Evolutionary conservation across 2,113 vertebrate species (phyloP).

Genomic region (Pithys albifrons): DNA sequence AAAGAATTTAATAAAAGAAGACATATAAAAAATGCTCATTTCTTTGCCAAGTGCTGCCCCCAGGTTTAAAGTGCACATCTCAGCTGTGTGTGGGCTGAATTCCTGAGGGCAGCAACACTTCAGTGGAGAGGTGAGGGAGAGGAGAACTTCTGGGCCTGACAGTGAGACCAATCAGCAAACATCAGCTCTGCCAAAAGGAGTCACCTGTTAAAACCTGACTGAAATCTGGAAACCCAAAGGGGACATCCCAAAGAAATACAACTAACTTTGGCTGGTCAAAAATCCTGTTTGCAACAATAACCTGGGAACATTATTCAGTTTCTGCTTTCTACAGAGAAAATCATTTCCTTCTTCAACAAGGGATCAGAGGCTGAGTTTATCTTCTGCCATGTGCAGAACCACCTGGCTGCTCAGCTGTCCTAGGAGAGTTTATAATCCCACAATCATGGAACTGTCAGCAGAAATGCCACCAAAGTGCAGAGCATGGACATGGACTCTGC

Average conservation of each 20-base stretch:
- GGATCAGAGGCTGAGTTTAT: neutral
- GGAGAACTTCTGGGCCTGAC: neutral
- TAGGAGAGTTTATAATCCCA: neutral
- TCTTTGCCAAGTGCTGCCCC: neutral
- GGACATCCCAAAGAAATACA: neutral
- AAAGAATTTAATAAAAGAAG: neutral
- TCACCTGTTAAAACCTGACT: neutral
- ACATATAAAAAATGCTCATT: neutral
- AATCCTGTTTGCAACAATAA: neutral
- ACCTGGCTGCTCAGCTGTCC: neutral
- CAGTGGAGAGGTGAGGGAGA: neutral
- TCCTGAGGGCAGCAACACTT: neutral
- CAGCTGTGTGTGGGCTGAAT: neutral
- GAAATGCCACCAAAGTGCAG: neutral
- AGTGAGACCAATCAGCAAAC: neutral
- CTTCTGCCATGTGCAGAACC: neutral
- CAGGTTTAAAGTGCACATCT: neutral
- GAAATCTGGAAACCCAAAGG: neutral
- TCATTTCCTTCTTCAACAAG: neutral
- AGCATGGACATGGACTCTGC: neutral
- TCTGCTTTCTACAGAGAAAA: neutral
- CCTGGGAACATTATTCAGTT: neutral
- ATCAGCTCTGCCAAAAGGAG: neutral
- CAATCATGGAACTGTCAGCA: neutral
- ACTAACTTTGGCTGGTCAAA: neutral